A percentile compares a stretch with the other conserved stretches of the same genome.
Conservation (phyloP, 2,888 invertebrate species). For the Clivina fossor region DNA sequence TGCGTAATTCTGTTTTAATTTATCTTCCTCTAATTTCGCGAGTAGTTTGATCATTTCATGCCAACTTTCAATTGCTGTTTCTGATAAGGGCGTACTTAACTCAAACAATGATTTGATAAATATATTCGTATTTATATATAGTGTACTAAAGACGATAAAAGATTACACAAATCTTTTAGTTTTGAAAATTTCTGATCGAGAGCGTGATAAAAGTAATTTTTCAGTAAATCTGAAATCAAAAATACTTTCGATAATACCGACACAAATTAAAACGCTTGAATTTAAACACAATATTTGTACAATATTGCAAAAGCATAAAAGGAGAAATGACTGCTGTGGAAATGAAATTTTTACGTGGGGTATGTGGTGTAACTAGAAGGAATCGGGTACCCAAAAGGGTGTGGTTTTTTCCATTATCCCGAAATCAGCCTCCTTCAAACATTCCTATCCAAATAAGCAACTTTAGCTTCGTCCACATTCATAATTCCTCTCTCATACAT, state of each 20-base stretch:
- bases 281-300: constrained; percentile 48
- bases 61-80: constrained; percentile 64
- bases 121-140: constrained; percentile 57
- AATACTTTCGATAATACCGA: constrained; percentile 24
- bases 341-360: too few relatives aligned
- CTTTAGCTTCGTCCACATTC: too few relatives aligned
- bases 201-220: constrained; percentile 69
- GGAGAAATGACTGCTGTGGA: too few relatives aligned
- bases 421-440: too few relatives aligned
- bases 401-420: too few relatives aligned
- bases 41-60: constrained; percentile 61
- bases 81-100: constrained; percentile 61
- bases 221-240: constrained; percentile 59
- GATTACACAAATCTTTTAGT: constrained; percentile 61
- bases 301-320: too few relatives aligned
- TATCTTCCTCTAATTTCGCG: constrained; percentile 58
- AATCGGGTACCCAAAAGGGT: too few relatives aligned
- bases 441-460: too few relatives aligned
- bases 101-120: constrained; percentile 55
- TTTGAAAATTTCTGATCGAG: constrained; percentile 69
- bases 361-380: too few relatives aligned
- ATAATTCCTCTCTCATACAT: too few relatives aligned
- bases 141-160: constrained; percentile 62
- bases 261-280: constrained; percentile 37
- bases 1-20: constrained; percentile 55